Percentiles rank a stretch among this genome's conserved stretches.
These are phyloP conservation scores for Microchirus variegatus DNA, from an alignment of 2,797 vertebrate genomes.

Conservation along the genomic window DNA sequence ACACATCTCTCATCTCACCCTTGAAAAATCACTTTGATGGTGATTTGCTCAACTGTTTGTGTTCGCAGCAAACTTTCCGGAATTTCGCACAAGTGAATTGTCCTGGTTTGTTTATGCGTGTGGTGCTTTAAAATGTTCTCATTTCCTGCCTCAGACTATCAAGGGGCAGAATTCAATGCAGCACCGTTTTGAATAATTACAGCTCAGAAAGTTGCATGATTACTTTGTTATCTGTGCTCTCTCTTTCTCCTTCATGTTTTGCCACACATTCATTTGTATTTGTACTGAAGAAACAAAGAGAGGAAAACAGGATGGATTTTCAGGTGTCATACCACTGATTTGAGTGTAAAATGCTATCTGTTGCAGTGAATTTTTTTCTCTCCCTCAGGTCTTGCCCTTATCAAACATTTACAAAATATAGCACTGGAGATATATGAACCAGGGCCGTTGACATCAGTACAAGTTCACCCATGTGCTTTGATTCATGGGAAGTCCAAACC, in stretches of 20 bases:
- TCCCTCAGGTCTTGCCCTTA: background rate
- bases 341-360: background rate
- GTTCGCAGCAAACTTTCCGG: conserved; percentile 49
- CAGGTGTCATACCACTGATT: background rate
- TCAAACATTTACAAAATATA: background rate
- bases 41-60: conserved; percentile 64
- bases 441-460: background rate
- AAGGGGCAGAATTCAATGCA: background rate
- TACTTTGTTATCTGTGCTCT: no score
- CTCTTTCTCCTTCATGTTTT: conserved; percentile 44
- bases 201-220: no score
- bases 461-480: background rate
- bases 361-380: conserved; percentile 1
- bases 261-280: conserved; percentile 46
- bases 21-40: conserved; percentile 55
- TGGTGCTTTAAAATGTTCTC: conserved; percentile 42
- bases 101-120: conserved; percentile 23
- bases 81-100: conserved; percentile 62
- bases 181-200: no score
- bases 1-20: conserved; percentile 36
- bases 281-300: conserved; percentile 70
- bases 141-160: conserved; percentile 50
- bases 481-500: background rate
- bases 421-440: no score
- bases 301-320: conserved; percentile 8